Base-by-base conservation (phyloP, 2,888 invertebrate species). In the Clitarchus hookeri region DNA sequence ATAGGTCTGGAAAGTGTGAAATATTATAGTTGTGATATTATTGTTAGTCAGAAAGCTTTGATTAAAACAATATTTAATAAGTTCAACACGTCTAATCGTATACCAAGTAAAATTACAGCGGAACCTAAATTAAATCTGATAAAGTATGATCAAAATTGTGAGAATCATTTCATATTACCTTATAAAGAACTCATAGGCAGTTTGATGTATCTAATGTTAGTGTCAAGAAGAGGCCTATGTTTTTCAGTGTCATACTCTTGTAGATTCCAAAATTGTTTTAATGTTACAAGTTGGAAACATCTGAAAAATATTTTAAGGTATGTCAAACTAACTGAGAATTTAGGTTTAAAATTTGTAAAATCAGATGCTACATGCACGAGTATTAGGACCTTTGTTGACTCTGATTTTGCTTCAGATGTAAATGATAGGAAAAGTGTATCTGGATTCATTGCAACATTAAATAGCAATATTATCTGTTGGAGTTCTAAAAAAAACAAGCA, bases 391-490 rank as follows among this genome's bases (percentile, higher is more conserved):
- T 79, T 19, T 79, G 79, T 27, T 27, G 79, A 79, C 27, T 79
- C 79, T n/a, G 79, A 16, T 27, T n/a, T 79, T 3, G 8, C 79
- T 27, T 19, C n/a, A 26, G n/a, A 79, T 79, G 23, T 27, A 79
- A 79, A 79, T n/a, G 25, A 79, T n/a, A n/a, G 79, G 79, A 79
- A n/a, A 79, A 79, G 79, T 79, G 25, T 79, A 79, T 79, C n/a
- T 12, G 79, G 79, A 25, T 79, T n/a, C 23, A 8, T 79, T 27
- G 79, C 23, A 26, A 16, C 12, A 79, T 79, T 79, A 79, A 48
- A 48, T 48, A 48, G 48, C 16, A 79, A 79, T 79, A 79, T n/a
- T n/a, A 79, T 79, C 12, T 79, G 79, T 79, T 79, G 79, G 79
- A 79, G 79, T 27, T n/a, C 23, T n/a, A n/a, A n/a, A 79, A 79